Evolutionary conservation across 2,113 vertebrate genomes (phyloP), one percentile per base, ranked within the genome.

Genomic region (Mustelus asterias): DNA sequence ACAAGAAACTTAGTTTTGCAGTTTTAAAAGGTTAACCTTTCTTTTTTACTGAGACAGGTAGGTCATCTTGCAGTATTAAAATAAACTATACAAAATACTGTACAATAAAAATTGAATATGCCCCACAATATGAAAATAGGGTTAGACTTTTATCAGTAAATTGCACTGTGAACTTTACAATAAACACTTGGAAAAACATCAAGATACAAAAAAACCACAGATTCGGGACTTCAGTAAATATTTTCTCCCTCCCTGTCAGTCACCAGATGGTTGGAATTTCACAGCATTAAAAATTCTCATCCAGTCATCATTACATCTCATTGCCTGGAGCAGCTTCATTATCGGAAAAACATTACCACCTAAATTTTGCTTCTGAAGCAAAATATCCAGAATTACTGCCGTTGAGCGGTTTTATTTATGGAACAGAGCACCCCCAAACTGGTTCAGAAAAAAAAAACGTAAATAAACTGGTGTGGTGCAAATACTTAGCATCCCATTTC

Each of bases 1-100:
- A 93, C 60, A 93, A 69, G 67, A 33, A 95, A 76, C 44, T 95
- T 93, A 33, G 67, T 76, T 95, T 95, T 72, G 18, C 41, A 95
- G 44, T 95, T 95, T 54, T 72, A 95, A 54, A 95, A 72, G 54
- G 26, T 8, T 60, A 54, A 90, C 60, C 29, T 60, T 29, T 76
- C 11, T 22, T 95, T 72, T 94, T 70, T 72, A 70, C 41, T 95
- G 67, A 54, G 67, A 95, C 67, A 94, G 41, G 93, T 67, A 94
- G 67, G 67, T 67, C 93, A 95, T 95, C 22, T 48, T 95, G 94
- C 41, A 72, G 44, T 54, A 95, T 95, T 95, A 33, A 54, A 95
- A 67, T 37, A 94, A 67, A 95, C 26, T 76, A 54, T 54, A 95
- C 89, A 93, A 6, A 95, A 95, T 76, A 95, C 65, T 65, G 44